Evolutionary conservation across 2,113 vertebrate species (phyloP).

Genomic region (Vimba vimba): DNA sequence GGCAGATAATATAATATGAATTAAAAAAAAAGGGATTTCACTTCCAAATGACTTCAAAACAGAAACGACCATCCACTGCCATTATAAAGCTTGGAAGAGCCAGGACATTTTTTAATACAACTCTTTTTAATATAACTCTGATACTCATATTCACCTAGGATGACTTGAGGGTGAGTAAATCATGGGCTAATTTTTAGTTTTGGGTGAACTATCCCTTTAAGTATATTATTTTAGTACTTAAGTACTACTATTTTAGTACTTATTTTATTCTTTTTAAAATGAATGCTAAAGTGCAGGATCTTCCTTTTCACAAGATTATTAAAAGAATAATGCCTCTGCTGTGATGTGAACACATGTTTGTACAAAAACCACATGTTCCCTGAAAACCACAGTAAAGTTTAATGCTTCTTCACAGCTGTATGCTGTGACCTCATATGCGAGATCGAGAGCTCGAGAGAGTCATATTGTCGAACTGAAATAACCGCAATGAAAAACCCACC

Average conservation of each 20-base stretch:
- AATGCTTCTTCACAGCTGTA: conserved; percentile 51
- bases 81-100: no score
- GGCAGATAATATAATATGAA: no score
- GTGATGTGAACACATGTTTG: background rate
- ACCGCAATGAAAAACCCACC: conserved; percentile 42
- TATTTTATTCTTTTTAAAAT: background rate
- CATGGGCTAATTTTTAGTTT: no score
- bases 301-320: background rate
- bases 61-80: no score
- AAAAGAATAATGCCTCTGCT: background rate
- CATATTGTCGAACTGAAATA: conserved; percentile 41
- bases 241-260: no score
- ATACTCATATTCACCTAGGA: no score
- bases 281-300: background rate
- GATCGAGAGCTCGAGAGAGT: conserved; percentile 34
- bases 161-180: no score
- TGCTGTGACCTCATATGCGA: conserved; percentile 32
- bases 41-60: no score
- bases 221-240: background rate
- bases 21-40: no score
- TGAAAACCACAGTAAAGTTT: conserved; percentile 43
- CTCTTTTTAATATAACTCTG: no score
- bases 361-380: conserved; percentile 21
- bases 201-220: background rate
- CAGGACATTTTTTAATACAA: no score